Conservation (phyloP, 2,113 vertebrate species). For the Sphyrna mokarran region DNA sequence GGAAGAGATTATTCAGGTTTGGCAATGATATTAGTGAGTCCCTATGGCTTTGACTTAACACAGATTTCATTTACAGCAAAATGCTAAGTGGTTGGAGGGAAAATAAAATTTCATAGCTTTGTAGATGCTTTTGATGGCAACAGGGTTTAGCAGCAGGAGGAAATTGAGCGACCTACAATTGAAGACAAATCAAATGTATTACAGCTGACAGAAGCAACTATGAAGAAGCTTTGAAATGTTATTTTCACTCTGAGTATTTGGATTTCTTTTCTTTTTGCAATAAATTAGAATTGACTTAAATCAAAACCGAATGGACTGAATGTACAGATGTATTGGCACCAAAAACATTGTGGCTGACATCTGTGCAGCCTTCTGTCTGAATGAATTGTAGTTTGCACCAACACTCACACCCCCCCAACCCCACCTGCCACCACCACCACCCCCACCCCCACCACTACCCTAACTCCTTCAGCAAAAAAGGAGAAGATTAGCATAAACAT, state of each 20-base stretch:
- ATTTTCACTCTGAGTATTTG: not conserved
- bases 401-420: not conserved
- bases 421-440: no score
- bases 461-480: slow-evolving; percentile 2
- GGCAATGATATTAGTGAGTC: slow-evolving; percentile 7
- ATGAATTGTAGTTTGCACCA: not conserved
- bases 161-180: slow-evolving; percentile 11
- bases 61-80: slow-evolving; percentile 23
- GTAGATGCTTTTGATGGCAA: not conserved
- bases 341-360: not conserved
- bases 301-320: not conserved
- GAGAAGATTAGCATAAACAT: not conserved
- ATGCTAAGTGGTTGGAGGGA: slow-evolving; percentile 20
- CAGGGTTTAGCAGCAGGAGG: not conserved
- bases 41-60: not conserved
- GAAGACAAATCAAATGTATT: slow-evolving; percentile 32
- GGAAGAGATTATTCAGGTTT: slow-evolving; percentile 4
- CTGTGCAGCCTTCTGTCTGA: not conserved
- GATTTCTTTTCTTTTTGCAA: not conserved
- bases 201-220: not conserved
- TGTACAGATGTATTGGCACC: not conserved
- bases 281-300: slow-evolving; percentile 16
- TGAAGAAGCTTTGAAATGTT: slow-evolving; percentile 32
- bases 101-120: slow-evolving; percentile 32
- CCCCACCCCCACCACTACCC: no score